These are phyloP conservation scores for Physella acuta DNA, from an alignment of 1,140 invertebrate species.

Conservation along the genomic window DNA sequence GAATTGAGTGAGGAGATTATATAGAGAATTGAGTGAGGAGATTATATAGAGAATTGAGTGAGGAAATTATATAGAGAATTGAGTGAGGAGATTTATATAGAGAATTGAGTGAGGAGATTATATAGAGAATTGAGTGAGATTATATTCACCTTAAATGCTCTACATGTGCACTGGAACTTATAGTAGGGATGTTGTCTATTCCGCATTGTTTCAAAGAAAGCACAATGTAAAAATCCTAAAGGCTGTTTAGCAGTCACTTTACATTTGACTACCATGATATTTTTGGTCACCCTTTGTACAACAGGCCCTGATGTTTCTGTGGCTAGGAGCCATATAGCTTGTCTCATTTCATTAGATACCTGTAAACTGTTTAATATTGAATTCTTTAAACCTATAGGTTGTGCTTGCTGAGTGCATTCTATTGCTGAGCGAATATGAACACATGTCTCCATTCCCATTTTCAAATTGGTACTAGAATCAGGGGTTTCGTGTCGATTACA, in stretches of 20 bases:
- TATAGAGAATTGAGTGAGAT: too few relatives aligned
- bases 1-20: too few relatives aligned
- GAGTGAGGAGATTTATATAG: too few relatives aligned
- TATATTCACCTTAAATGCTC: conserved; percentile 64
- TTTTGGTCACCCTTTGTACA: conserved; percentile 77
- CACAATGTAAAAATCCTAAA: conserved; percentile 75
- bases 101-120: too few relatives aligned
- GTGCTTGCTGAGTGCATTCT: conserved; percentile 69
- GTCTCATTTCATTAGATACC: conserved; percentile 69
- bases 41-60: too few relatives aligned
- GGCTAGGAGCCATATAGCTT: conserved; percentile 70
- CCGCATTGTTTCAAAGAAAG: conserved; percentile 65
- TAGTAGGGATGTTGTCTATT: conserved; percentile 65
- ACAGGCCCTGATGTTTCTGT: conserved; percentile 70
- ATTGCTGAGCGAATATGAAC: conserved; percentile 73
- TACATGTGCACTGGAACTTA: conserved; percentile 70
- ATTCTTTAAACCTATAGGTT: conserved; percentile 69
- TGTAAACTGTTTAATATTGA: conserved; percentile 68
- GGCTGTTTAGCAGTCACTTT: conserved; percentile 71
- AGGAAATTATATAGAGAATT: too few relatives aligned
- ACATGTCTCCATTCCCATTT: conserved; percentile 59
- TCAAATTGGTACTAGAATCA: conserved; percentile 16
- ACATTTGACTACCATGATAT: conserved; percentile 78
- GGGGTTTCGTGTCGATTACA: conserved; percentile 57
- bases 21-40: too few relatives aligned